These are phyloP conservation scores for Dromaius novaehollandiae DNA, from an alignment of 2,113 vertebrate species.

Conservation along the genomic window DNA sequence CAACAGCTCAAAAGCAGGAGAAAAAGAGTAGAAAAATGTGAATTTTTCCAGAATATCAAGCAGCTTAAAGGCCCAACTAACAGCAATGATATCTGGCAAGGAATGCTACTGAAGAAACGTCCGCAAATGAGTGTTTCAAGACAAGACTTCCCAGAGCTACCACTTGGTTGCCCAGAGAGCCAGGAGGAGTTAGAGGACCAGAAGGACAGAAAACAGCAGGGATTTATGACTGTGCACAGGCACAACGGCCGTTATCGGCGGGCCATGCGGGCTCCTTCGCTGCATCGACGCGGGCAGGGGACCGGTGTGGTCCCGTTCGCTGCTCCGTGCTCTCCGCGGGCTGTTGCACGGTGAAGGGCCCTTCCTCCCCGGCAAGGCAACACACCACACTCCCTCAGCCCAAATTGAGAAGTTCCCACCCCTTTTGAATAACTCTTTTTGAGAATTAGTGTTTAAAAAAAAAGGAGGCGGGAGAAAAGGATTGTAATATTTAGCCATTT, in stretches of 20 bases:
- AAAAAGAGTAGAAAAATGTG: slow-evolving; percentile 33
- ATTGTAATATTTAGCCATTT: background rate
- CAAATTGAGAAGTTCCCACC: background rate
- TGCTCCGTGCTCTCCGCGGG: background rate
- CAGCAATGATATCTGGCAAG: slow-evolving; percentile 15
- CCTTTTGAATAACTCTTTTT: background rate
- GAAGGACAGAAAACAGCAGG: background rate
- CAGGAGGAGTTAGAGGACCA: background rate
- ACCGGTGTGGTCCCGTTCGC: background rate
- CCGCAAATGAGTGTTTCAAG: background rate
- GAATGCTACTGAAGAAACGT: background rate
- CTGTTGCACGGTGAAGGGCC: too few relatives aligned
- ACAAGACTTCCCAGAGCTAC: background rate
- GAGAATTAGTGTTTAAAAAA: background rate
- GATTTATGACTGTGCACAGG: background rate
- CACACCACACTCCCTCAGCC: fast-evolving
- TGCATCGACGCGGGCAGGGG: background rate
- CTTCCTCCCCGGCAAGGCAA: background rate
- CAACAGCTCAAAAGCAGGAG: slow-evolving; percentile 39
- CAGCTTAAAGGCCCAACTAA: slow-evolving; percentile 61
- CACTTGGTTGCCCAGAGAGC: background rate
- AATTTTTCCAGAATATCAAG: slow-evolving; percentile 44
- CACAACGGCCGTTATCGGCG: background rate
- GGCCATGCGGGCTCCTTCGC: background rate
- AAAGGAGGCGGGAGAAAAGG: background rate